Conservation (phyloP, 2,888 invertebrate species). For the Melangyna quadrimaculata region DNA sequence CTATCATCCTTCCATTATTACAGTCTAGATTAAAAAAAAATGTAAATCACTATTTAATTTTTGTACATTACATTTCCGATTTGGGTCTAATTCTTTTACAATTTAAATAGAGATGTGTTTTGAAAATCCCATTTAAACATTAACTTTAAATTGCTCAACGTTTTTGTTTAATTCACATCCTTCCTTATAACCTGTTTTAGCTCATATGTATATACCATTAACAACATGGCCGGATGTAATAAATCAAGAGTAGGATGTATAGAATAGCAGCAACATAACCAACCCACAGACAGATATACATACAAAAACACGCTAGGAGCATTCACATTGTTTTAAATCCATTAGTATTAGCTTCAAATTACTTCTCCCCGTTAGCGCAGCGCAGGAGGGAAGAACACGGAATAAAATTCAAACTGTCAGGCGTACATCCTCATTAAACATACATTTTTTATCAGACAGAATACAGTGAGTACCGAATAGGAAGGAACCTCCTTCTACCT, state of each 20-base stretch:
- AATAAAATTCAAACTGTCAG: constrained; percentile 34
- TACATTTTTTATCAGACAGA: constrained; percentile 41
- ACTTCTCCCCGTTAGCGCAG: not conserved
- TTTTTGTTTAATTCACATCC: constrained; percentile 6
- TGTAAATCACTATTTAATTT: too few species aligned
- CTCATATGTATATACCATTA: not conserved
- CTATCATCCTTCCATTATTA: too few species aligned
- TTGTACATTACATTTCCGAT: too few species aligned
- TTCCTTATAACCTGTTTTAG: not conserved
- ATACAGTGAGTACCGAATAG: not conserved
- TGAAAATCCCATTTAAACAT: not conserved
- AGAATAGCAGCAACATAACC: too few species aligned
- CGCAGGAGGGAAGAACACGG: not conserved
- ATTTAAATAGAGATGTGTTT: not conserved
- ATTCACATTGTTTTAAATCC: constrained; percentile 31
- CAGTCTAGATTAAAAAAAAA: too few species aligned
- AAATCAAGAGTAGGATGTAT: constrained; percentile 9
- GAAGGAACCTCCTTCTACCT: too few species aligned
- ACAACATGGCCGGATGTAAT: constrained; percentile 16
- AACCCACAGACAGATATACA: not conserved
- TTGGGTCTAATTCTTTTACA: not conserved
- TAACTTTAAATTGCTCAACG: not conserved
- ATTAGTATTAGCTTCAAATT: constrained; percentile 25
- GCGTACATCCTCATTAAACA: constrained; percentile 40
- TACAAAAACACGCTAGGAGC: not conserved